phyloP scores from a whole-genome alignment of 1,140 invertebrate genomes.

The Drosophila willistoni region DNA sequence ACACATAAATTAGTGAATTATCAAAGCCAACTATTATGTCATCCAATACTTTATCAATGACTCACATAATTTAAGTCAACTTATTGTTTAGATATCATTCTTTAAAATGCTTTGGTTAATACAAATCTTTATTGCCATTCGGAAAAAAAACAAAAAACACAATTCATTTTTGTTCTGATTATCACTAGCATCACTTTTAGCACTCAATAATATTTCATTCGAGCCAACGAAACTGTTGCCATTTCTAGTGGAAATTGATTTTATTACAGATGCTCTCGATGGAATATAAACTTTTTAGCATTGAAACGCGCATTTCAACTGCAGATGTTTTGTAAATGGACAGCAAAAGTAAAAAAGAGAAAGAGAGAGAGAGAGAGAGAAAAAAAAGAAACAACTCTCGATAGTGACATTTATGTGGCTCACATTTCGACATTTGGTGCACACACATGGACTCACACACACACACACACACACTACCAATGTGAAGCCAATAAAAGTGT shows the following conservation, averaged over 20 bases:
- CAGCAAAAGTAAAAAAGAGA: neutral
- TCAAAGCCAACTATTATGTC: too few species aligned
- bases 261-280: neutral
- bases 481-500: conserved; percentile 6
- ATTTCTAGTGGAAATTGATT: neutral
- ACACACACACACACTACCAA: neutral
- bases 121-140: too few species aligned
- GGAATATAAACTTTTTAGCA: conserved; percentile 4
- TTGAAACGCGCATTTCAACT: neutral
- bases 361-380: neutral
- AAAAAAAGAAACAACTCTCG: neutral
- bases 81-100: too few species aligned
- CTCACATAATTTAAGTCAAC: too few species aligned
- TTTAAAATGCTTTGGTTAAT: too few species aligned
- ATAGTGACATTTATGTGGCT: conserved; percentile 6
- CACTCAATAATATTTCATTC: neutral
- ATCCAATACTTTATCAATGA: too few species aligned
- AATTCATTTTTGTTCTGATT: neutral
- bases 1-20: too few species aligned
- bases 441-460: too few species aligned
- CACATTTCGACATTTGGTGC: conserved; percentile 1
- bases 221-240: neutral
- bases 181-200: too few species aligned
- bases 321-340: conserved; percentile 1
- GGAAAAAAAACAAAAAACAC: too few species aligned